Conservation (phyloP, 2,797 vertebrate genomes). For the Carduelis carduelis region DNA sequence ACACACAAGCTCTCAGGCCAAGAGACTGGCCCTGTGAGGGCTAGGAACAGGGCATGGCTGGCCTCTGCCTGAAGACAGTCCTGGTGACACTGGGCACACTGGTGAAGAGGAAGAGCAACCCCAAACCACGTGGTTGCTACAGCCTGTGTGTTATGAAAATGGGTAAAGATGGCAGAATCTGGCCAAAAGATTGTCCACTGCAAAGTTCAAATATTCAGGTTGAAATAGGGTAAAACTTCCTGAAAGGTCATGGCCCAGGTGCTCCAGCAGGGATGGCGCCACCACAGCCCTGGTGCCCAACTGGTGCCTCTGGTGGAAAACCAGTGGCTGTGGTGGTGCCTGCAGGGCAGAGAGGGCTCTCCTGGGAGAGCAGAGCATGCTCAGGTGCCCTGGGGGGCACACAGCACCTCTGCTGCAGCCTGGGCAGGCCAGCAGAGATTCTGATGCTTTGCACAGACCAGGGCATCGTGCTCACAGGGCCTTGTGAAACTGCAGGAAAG, state of each 20-base stretch:
- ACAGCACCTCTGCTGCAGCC: neutral
- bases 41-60: neutral
- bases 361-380: rapidly evolving
- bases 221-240: neutral
- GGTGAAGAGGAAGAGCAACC: neutral
- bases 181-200: neutral
- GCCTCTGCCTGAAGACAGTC: neutral
- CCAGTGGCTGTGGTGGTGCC: rapidly evolving
- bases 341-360: neutral
- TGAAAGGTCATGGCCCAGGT: neutral
- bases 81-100: neutral
- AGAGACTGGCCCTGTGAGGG: neutral
- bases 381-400: neutral
- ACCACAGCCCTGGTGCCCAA: neutral
- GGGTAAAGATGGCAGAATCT: neutral
- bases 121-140: neutral
- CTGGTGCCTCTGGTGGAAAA: neutral
- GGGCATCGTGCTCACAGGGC: rapidly evolving
- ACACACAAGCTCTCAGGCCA: neutral
- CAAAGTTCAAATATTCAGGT: neutral
- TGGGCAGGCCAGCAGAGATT: neutral
- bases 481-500: neutral
- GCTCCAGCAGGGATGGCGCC: neutral
- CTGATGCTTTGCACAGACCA: neutral
- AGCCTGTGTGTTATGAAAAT: neutral